A percentile compares a stretch with the other conserved stretches of the same genome.
phyloP scores from a whole-genome alignment of 2,113 vertebrate species.

The Channa argus region DNA sequence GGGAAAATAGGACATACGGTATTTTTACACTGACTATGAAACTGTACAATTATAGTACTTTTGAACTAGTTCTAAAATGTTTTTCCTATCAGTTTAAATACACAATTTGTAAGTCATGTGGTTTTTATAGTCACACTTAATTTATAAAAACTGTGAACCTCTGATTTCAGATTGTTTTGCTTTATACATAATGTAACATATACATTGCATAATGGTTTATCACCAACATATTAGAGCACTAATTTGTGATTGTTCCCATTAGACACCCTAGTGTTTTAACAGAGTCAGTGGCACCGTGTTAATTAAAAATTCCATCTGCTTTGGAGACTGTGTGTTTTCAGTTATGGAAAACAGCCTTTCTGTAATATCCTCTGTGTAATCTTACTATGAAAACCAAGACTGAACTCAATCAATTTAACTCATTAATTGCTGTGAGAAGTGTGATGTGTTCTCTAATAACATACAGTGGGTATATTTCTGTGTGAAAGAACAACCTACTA shows the following conservation, averaged over 20 bases:
- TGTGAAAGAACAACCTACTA: conserved; percentile 25
- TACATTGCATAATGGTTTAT: conserved; percentile 33
- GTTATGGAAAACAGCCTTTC: conserved; percentile 68
- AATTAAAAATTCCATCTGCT: conserved; percentile 81
- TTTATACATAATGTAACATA: conserved; percentile 15
- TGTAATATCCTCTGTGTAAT: conserved; percentile 65
- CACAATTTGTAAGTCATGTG: not conserved
- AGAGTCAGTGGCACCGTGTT: conserved; percentile 71
- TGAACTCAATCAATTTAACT: conserved; percentile 69
- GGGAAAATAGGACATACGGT: too few relatives aligned
- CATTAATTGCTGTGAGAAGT: conserved; percentile 59
- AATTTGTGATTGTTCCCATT: conserved; percentile 53
- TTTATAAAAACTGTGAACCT: not conserved
- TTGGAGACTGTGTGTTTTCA: conserved; percentile 64
- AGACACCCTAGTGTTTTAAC: conserved; percentile 59
- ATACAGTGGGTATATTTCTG: conserved; percentile 25
- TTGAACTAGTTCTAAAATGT: too few relatives aligned
- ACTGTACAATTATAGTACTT: too few relatives aligned
- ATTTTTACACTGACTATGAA: too few relatives aligned
- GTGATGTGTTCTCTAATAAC: conserved; percentile 46
- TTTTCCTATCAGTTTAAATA: too few relatives aligned
- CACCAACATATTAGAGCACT: conserved; percentile 32
- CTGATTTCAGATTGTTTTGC: not conserved
- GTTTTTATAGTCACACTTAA: not conserved
- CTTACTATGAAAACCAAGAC: conserved; percentile 52